Conservation (phyloP, 2,113 vertebrate species). For the Forbesichthys agassizii region DNA sequence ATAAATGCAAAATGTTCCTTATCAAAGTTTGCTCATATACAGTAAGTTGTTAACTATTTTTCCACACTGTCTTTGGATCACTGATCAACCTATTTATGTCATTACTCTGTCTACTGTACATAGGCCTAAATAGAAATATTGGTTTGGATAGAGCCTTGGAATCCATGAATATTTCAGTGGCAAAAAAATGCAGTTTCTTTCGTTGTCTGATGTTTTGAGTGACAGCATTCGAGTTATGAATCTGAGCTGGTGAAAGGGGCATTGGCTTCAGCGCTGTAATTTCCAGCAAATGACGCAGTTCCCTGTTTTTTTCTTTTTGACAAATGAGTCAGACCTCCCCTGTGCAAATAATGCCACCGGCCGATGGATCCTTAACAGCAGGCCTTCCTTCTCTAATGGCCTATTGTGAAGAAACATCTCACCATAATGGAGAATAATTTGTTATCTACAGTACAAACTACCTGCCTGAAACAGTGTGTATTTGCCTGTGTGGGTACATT, state of each 20-base stretch:
- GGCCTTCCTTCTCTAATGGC: slow-evolving; percentile 44
- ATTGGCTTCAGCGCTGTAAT: background rate
- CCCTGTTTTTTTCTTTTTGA: slow-evolving; percentile 18
- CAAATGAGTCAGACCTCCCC: slow-evolving; percentile 36
- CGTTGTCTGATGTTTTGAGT: background rate
- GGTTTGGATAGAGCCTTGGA: background rate
- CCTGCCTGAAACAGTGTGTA: slow-evolving; percentile 15
- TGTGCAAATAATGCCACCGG: slow-evolving; percentile 34
- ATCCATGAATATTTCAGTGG: background rate
- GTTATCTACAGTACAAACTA: slow-evolving; percentile 12
- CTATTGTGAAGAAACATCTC: slow-evolving; percentile 45
- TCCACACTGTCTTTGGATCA: background rate
- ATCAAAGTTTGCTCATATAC: too few relatives aligned
- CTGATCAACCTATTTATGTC: background rate
- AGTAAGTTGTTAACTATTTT: too few relatives aligned
- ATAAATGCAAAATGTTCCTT: too few relatives aligned
- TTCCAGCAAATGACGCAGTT: slow-evolving; percentile 4
- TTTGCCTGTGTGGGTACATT: background rate
- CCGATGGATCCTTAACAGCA: slow-evolving; percentile 48
- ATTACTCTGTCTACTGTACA: background rate
- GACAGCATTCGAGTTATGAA: background rate
- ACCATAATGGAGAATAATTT: slow-evolving; percentile 53
- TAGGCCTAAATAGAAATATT: background rate
- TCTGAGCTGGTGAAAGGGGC: background rate
- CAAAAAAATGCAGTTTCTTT: background rate